These are phyloP conservation scores for Busseola fusca DNA, from an alignment of 2,888 invertebrate genomes.

Conservation along the genomic window DNA sequence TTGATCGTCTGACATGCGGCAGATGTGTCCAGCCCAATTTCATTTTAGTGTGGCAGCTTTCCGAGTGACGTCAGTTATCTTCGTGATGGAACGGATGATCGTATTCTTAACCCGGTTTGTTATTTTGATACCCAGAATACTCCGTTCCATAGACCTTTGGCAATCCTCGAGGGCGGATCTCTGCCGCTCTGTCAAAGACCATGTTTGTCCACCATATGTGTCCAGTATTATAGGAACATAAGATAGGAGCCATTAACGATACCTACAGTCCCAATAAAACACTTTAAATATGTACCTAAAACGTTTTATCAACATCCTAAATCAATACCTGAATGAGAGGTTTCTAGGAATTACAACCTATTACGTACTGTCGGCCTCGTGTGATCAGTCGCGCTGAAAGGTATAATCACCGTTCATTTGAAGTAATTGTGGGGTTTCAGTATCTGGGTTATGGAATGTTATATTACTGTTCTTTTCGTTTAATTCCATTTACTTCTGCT, in stretches of 20 bases:
- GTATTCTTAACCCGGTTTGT: too few relatives aligned
- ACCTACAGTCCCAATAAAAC: background rate
- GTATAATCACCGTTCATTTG: constrained; percentile 19
- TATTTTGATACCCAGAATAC: too few relatives aligned
- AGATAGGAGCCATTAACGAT: background rate
- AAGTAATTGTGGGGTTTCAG: background rate
- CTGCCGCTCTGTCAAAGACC: too few relatives aligned
- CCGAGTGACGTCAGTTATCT: too few relatives aligned
- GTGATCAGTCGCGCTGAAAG: constrained; percentile 1
- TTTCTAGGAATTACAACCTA: constrained; percentile 28
- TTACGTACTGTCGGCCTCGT: constrained; percentile 1
- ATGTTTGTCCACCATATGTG: too few relatives aligned
- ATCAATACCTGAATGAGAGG: constrained; percentile 24
- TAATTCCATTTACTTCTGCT: too few relatives aligned
- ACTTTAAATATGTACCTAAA: background rate
- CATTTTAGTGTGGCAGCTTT: too few relatives aligned
- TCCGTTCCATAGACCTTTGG: too few relatives aligned
- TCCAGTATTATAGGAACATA: background rate
- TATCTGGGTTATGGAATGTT: background rate
- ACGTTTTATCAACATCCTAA: background rate
- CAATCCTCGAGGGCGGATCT: too few relatives aligned
- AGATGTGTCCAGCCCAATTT: too few relatives aligned
- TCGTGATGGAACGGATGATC: too few relatives aligned
- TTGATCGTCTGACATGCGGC: too few relatives aligned
- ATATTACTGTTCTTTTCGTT: background rate